A percentile compares a stretch with the other conserved stretches of the same genome.
Evolutionary conservation across 2,113 vertebrate species (phyloP).

Genomic region (Apodemus sylvaticus): DNA sequence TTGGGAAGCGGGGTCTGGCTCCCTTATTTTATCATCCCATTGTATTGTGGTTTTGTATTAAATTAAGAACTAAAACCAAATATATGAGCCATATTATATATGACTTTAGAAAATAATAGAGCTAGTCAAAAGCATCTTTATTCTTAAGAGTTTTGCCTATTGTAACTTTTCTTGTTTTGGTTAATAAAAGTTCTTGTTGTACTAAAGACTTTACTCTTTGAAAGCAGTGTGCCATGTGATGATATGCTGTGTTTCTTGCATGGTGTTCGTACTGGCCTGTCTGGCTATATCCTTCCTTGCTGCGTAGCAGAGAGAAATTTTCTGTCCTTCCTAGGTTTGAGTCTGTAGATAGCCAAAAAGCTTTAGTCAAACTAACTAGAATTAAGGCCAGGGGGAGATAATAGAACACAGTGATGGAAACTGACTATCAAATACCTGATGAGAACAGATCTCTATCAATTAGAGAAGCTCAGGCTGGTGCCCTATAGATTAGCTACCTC

Average conservation of each 20-base stretch:
- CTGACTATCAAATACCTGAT: constrained; percentile 1
- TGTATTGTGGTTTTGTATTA: constrained; percentile 35
- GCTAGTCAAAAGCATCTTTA: not conserved
- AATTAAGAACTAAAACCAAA: constrained; percentile 55
- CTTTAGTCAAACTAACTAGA: constrained; percentile 39
- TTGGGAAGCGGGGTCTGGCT: constrained; percentile 18
- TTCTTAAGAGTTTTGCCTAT: constrained; percentile 30
- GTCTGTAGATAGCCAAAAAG: constrained; percentile 31
- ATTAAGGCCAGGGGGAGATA: not conserved
- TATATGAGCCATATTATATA: not conserved
- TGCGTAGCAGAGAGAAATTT: constrained; percentile 44
- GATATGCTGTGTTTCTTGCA: constrained; percentile 31
- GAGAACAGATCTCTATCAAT: constrained; percentile 13
- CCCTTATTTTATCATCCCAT: constrained; percentile 63
- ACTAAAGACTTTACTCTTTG: constrained; percentile 24
- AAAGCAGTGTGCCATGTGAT: constrained; percentile 15
- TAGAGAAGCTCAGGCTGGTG: not conserved
- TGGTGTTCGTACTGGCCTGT: constrained; percentile 8
- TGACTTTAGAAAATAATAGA: not conserved
- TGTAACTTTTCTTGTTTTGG: constrained; percentile 59
- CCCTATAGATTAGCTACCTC: not conserved
- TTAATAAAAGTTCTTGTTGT: constrained; percentile 49
- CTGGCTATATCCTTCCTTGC: not conserved
- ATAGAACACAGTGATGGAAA: not conserved
- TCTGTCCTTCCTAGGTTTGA: constrained; percentile 1